Conservation (phyloP, 2,113 vertebrate genomes). For the Melanotaenia duboulayi region DNA sequence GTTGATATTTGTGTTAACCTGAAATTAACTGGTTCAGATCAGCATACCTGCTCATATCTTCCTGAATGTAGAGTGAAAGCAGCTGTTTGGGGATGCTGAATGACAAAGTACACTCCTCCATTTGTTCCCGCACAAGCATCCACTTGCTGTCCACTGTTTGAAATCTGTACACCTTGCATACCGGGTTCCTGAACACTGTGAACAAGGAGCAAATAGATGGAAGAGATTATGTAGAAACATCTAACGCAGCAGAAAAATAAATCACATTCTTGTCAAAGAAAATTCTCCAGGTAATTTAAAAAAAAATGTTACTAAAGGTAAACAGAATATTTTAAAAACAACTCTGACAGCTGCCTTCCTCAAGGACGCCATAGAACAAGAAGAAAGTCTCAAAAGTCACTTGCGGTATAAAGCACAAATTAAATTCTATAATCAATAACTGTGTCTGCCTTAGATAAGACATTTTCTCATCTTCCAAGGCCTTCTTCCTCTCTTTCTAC, state of each 20-base stretch:
- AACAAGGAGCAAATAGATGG: conserved; percentile 31
- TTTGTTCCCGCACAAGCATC: conserved; percentile 95
- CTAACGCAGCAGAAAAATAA: conserved; percentile 24
- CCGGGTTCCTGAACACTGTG: conserved; percentile 93
- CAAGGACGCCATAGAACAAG: conserved; percentile 47
- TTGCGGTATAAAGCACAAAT: conserved; percentile 65
- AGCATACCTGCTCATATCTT: conserved; percentile 93
- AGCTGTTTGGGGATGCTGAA: conserved; percentile 96
- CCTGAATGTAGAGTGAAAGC: conserved; percentile 92
- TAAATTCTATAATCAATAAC: conserved; percentile 78
- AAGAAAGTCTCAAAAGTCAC: conserved; percentile 53
- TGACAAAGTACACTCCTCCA: conserved; percentile 94
- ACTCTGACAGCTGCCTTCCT: conserved; percentile 28
- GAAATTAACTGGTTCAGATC: not conserved
- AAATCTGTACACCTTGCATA: conserved; percentile 95
- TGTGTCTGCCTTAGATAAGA: conserved; percentile 72
- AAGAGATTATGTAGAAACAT: not conserved
- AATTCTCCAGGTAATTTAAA: not conserved
- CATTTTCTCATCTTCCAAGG: conserved; percentile 49
- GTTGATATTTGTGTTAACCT: not conserved
- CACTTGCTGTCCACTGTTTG: conserved; percentile 95
- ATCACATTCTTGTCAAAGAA: conserved; percentile 18
- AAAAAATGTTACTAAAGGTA: conserved; percentile 10
- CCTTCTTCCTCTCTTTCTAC: conserved; percentile 36
- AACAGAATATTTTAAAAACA: conserved; percentile 21